Conservation (phyloP, 2,888 invertebrate genomes). For the Ophion slaviceki region DNA sequence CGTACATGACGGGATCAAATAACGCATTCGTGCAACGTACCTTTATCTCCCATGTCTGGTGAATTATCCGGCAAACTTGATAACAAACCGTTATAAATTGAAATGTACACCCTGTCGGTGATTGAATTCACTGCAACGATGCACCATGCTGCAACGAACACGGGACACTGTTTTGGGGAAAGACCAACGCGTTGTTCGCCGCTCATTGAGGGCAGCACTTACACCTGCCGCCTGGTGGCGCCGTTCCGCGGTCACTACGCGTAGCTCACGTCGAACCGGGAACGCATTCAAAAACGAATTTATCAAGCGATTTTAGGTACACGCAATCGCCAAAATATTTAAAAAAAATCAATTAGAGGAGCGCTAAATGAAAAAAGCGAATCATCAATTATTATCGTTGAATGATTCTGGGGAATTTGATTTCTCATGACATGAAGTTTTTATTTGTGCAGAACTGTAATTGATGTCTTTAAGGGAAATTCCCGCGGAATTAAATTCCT, state of each 20-base stretch:
- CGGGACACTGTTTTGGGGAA: slow-evolving; percentile 37
- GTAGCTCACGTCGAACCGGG: not conserved
- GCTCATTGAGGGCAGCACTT: slow-evolving; percentile 51
- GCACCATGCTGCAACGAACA: slow-evolving; percentile 52
- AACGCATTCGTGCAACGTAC: slow-evolving; percentile 57
- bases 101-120: slow-evolving; percentile 20
- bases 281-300: not conserved
- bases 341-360: no score
- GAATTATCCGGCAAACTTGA: slow-evolving; percentile 50
- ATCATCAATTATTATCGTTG: no score
- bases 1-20: not conserved
- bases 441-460: no score
- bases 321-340: no score
- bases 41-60: slow-evolving; percentile 76
- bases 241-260: not conserved
- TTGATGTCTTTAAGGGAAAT: no score
- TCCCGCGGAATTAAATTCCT: no score
- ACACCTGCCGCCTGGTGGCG: slow-evolving; percentile 15
- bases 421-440: no score
- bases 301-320: no score
- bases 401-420: no score
- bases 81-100: slow-evolving; percentile 51
- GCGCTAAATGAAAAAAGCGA: no score
- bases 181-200: slow-evolving; percentile 10
- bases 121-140: slow-evolving; percentile 27